Evolutionary conservation across 2,113 vertebrate genomes (phyloP).

Genomic region (Burhinus bistriatus): DNA sequence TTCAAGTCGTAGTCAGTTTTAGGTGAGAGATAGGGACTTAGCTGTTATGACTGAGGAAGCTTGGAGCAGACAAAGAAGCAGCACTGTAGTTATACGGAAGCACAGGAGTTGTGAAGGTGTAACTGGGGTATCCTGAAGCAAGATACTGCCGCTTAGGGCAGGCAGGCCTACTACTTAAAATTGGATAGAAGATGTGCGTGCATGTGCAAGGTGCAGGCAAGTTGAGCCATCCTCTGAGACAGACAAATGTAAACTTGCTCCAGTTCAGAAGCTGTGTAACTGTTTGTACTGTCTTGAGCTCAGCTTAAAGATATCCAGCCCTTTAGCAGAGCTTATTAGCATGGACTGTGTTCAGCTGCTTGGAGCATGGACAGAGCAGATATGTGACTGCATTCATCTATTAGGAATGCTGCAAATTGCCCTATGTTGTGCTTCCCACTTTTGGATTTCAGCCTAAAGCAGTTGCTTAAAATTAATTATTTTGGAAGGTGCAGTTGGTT

Average conservation of each 20-base stretch:
- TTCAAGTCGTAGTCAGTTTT: not conserved
- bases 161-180: not conserved
- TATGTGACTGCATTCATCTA: not conserved
- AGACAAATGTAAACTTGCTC: not conserved
- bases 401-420: not conserved
- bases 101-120: not conserved
- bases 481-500: not conserved
- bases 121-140: not conserved
- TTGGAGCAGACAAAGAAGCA: not conserved
- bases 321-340: not conserved
- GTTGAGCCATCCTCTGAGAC: not conserved
- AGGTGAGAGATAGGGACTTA: not conserved
- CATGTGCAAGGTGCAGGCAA: not conserved
- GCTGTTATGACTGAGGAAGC: rapidly evolving
- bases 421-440: not conserved
- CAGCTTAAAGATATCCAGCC: not conserved
- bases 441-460: not conserved
- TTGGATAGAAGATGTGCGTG: not conserved
- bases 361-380: not conserved
- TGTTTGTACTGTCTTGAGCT: not conserved
- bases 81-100: not conserved
- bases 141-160: not conserved
- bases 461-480: not conserved
- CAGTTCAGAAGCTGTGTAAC: not conserved
- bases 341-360: not conserved